Conservation (phyloP, 1,140 invertebrate species). For the Laodelphax striatellus region DNA sequence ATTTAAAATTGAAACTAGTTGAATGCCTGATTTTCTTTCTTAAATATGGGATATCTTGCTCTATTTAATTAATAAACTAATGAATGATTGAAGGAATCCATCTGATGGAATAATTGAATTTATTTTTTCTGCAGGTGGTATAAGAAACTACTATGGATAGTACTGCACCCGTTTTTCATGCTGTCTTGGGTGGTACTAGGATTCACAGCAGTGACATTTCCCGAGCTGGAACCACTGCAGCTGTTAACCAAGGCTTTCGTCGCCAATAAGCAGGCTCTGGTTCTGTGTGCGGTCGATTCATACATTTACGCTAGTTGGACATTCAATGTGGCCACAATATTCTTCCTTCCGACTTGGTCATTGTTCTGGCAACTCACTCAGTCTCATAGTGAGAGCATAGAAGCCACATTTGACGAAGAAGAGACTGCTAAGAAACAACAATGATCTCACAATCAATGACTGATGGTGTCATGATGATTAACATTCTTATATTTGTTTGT, state of each 20-base stretch:
- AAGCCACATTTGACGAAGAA: no score
- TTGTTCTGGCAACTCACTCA: background rate
- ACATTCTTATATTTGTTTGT: no score
- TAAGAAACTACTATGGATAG: constrained; percentile 40
- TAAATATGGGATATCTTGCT: no score
- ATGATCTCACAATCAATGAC: no score
- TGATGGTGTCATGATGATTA: no score
- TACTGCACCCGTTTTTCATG: constrained; percentile 57
- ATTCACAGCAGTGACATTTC: constrained; percentile 48
- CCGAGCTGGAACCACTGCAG: constrained; percentile 39
- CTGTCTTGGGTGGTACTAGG: constrained; percentile 43
- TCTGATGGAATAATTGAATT: no score
- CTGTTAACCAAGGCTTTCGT: constrained; percentile 39
- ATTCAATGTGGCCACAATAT: background rate
- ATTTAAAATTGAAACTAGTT: no score
- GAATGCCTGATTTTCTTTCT: no score
- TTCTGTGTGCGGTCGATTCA: constrained; percentile 69
- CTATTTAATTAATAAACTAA: no score
- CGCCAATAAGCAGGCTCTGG: constrained; percentile 61
- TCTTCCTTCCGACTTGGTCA: background rate
- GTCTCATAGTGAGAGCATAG: no score
- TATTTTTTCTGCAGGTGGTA: constrained; percentile 26
- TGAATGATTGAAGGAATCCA: no score
- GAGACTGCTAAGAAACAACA: no score
- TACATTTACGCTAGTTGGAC: constrained; percentile 44